Conservation (phyloP, 2,797 vertebrate species). For the Tenualosa ilisha region DNA sequence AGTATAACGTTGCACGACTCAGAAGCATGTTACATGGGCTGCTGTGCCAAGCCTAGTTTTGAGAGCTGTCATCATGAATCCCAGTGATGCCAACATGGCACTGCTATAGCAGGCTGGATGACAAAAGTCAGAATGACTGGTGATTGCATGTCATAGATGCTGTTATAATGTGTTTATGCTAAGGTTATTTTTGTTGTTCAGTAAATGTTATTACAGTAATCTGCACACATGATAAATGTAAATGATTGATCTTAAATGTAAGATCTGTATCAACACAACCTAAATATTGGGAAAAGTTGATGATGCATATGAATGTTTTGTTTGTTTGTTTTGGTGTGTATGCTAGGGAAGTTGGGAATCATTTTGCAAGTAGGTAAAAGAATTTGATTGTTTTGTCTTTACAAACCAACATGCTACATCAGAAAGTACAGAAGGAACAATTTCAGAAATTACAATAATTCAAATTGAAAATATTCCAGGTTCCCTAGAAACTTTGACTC, state of each 20-base stretch:
- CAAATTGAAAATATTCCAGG: neutral
- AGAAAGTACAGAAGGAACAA: neutral
- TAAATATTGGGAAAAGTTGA: neutral
- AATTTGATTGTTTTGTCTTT: neutral
- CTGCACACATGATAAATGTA: neutral
- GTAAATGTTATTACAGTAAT: neutral
- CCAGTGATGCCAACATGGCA: neutral
- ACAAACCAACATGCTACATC: neutral
- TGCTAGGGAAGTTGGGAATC: neutral
- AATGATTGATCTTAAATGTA: neutral
- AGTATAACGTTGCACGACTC: neutral
- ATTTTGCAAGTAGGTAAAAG: neutral
- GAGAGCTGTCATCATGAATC: neutral
- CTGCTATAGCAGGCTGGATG: neutral
- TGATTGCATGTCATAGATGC: neutral
- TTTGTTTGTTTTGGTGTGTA: no score
- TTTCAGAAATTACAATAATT: neutral
- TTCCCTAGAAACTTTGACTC: neutral
- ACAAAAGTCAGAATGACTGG: neutral
- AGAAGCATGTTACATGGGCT: neutral
- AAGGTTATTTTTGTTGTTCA: neutral
- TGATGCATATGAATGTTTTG: neutral
- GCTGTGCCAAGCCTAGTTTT: neutral
- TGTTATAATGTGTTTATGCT: neutral
- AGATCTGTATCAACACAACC: neutral